A percentile compares a stretch with the other conserved stretches of the same genome.
Conservation (phyloP, 2,113 vertebrate species). For the Melozone crissalis region DNA sequence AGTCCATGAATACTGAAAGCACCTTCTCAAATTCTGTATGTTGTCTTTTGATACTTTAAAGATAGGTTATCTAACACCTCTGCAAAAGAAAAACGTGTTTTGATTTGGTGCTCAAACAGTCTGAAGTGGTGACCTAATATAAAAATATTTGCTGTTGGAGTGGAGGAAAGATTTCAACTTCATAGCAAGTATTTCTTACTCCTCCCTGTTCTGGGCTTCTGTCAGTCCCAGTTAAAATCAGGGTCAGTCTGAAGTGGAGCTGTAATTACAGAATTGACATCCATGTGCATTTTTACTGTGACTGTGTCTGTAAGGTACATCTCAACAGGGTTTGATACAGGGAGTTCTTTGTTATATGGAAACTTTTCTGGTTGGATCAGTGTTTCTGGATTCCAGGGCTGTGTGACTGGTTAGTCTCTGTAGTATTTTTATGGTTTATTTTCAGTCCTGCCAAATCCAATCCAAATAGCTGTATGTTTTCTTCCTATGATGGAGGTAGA, state of each 20-base stretch:
- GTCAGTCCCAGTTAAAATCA: neutral
- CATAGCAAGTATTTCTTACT: neutral
- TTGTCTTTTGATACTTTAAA: neutral
- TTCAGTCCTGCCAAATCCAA: neutral
- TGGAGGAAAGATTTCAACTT: neutral
- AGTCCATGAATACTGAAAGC: neutral
- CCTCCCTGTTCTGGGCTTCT: neutral
- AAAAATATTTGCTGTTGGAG: neutral
- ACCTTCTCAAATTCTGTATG: neutral
- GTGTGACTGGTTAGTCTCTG: neutral
- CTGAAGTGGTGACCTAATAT: neutral
- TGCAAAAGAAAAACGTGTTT: neutral
- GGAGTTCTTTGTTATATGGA: neutral
- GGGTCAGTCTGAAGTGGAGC: neutral
- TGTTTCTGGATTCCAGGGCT: neutral
- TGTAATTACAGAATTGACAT: neutral
- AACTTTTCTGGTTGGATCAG: neutral
- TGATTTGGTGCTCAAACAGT: neutral
- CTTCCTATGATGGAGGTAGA: neutral
- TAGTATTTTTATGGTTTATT: neutral
- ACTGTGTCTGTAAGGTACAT: neutral
- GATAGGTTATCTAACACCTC: neutral
- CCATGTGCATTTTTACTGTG: neutral
- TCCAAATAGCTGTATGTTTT: neutral
- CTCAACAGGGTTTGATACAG: neutral